Base-by-base conservation (phyloP, 2,888 invertebrate genomes). In the Zhuqinia jingwanae region DNA sequence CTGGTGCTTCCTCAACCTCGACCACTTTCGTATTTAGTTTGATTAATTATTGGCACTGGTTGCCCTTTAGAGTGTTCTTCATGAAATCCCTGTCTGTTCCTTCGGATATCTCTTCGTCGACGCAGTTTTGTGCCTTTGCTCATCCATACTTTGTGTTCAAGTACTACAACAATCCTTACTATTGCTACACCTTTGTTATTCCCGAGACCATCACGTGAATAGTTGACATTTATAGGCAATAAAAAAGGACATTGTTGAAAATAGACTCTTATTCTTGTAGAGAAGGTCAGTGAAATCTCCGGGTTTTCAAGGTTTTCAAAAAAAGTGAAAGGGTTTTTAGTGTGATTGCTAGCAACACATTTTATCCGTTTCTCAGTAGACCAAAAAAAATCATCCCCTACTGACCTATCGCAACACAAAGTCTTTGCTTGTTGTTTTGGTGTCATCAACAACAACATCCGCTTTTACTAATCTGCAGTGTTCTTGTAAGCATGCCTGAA, bases 131-230 rank as follows among this genome's bases (percentile, higher is more conserved):
- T 82, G 87, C 87, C 36, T 87, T 87, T 53, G 87, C 87, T 50
- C 87, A 87, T 30, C 87, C 87, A n/a, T 87, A 87, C 78, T 87
- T 77, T 70, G 87, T 87, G 11, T 87, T 87, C 56, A 87, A 87
- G 63, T 87, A 87, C 22, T 87, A 87, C 73, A 77, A 82, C 82
- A 87, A 87, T n/a, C 87, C 87, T 0, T 87, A 87, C 73, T 87
- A 87, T 30, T 87, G 87, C 73, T 87, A 87, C 82, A 63, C 87
- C 22, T 82, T 60, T 22, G 70, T 87, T 45, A 36, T 87, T 47
- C 87, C 87, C 76, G 87, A 87, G 63, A 87, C 87, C 77, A 87
- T 87, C 15, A 87, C 87, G 63, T 87, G 78, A 87, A 82, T 10
- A 79, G 25, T 20, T 5, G 3, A 58, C 6, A 58, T 25, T 13